Conservation (phyloP, 1,140 invertebrate genomes). For the Drosophila trapezifrons region DNA sequence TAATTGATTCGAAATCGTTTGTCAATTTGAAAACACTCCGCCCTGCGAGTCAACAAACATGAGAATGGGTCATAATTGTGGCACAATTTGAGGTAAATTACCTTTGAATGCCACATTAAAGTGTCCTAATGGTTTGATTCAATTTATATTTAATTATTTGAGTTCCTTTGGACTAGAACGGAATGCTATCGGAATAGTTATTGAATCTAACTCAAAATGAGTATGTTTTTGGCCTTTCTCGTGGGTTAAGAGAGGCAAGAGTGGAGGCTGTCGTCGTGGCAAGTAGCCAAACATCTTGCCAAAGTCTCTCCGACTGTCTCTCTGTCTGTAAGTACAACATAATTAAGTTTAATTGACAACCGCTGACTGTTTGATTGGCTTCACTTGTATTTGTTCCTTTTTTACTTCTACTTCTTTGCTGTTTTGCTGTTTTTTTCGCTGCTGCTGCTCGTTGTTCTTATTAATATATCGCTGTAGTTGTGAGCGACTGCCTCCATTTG, state of each 20-base stretch:
- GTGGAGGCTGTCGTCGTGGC: background rate
- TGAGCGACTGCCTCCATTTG: slow-evolving; percentile 30
- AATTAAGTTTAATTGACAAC: slow-evolving; percentile 56
- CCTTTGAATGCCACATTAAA: too few relatives aligned
- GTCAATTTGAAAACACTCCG: slow-evolving; percentile 9
- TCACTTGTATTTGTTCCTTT: slow-evolving; percentile 24
- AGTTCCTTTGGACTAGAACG: too few relatives aligned
- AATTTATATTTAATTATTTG: too few relatives aligned
- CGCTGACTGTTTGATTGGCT: slow-evolving; percentile 54
- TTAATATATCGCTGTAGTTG: slow-evolving; percentile 17
- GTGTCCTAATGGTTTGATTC: too few relatives aligned
- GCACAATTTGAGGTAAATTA: background rate
- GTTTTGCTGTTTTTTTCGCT: background rate
- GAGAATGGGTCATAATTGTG: slow-evolving; percentile 9
- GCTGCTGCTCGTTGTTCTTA: slow-evolving; percentile 2
- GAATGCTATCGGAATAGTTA: too few relatives aligned
- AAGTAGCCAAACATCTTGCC: slow-evolving; percentile 34
- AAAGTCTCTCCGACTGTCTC: background rate
- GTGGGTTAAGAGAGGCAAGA: too few relatives aligned
- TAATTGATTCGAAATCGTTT: slow-evolving; percentile 18
- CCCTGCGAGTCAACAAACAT: background rate
- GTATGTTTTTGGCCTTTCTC: too few relatives aligned
- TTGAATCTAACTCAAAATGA: background rate
- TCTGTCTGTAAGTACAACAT: slow-evolving; percentile 32
- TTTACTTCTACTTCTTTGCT: background rate